These are phyloP conservation scores for Spisula subtruncata DNA, from an alignment of 2,888 invertebrate species.

Conservation along the genomic window DNA sequence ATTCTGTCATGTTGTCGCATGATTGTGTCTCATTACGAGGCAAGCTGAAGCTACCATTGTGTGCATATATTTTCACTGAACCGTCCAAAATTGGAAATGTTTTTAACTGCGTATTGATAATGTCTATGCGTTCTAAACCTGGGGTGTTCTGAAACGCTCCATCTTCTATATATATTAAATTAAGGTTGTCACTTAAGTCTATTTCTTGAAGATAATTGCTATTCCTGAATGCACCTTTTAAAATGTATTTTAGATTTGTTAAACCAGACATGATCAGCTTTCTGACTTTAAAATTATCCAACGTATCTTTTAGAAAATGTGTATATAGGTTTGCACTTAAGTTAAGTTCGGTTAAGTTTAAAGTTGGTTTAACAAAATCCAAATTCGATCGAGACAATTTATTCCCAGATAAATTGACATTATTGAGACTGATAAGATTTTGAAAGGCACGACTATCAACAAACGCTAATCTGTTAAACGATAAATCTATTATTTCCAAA, in stretches of 20 bases:
- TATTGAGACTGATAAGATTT: background rate
- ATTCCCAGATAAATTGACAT: constrained; percentile 23
- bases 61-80: background rate
- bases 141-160: constrained; percentile 18
- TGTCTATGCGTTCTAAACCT: background rate
- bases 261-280: constrained; percentile 8
- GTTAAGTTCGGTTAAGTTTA: background rate
- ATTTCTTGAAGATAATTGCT: constrained; percentile 21
- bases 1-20: background rate
- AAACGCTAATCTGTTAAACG: constrained; percentile 29
- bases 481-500: constrained; percentile 42
- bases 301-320: constrained; percentile 9
- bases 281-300: background rate
- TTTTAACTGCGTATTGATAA: constrained; percentile 16
- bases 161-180: constrained; percentile 40
- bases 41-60: background rate
- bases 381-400: background rate
- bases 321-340: constrained; percentile 27
- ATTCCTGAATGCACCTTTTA: constrained; percentile 32
- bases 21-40: background rate
- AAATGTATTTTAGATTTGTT: background rate
- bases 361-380: constrained; percentile 12
- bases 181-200: constrained; percentile 33
- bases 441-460: constrained; percentile 28
- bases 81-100: background rate